Evolutionary conservation across 2,888 invertebrate genomes (phyloP).

Genomic region (Anagyrus pseudococci): DNA sequence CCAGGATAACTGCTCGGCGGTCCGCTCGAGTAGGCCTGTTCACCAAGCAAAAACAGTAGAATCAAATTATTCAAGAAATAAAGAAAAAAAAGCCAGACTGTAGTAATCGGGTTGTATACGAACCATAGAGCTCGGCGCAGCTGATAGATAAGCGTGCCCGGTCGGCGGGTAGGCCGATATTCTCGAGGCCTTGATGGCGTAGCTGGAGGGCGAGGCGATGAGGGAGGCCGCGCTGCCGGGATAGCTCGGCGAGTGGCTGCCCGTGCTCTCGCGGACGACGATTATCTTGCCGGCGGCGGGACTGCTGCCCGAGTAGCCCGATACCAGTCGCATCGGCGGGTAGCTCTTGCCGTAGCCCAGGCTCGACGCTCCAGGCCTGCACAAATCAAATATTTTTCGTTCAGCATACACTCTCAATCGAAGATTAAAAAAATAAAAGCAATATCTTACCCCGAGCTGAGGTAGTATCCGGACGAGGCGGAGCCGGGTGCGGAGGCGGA

Average conservation of each 20-base stretch:
- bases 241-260: constrained; percentile 8
- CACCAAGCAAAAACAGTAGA: background rate
- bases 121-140: constrained; percentile 31
- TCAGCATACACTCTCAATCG: background rate
- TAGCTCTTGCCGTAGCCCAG: constrained; percentile 33
- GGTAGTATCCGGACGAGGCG: constrained; percentile 15
- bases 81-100: too few species aligned
- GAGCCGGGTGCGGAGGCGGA: background rate
- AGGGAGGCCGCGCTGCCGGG: background rate
- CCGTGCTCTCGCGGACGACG: constrained; percentile 29
- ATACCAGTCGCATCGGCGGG: constrained; percentile 28
- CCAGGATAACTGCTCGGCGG: constrained; percentile 23
- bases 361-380: constrained; percentile 12
- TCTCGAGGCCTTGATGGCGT: constrained; percentile 19
- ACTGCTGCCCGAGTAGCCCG: constrained; percentile 1
- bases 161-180: background rate
- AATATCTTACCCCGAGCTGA: constrained; percentile 23
- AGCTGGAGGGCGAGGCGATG: constrained; percentile 14
- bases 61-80: background rate
- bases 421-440: background rate
- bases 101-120: constrained; percentile 6
- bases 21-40: constrained; percentile 26
- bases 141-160: constrained; percentile 8
- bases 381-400: background rate
- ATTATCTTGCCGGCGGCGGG: constrained; percentile 19